A percentile compares a stretch with the other conserved stretches of the same genome.
Evolutionary conservation across 2,888 invertebrate species (phyloP).

Genomic region (Diarsia rubi): DNA sequence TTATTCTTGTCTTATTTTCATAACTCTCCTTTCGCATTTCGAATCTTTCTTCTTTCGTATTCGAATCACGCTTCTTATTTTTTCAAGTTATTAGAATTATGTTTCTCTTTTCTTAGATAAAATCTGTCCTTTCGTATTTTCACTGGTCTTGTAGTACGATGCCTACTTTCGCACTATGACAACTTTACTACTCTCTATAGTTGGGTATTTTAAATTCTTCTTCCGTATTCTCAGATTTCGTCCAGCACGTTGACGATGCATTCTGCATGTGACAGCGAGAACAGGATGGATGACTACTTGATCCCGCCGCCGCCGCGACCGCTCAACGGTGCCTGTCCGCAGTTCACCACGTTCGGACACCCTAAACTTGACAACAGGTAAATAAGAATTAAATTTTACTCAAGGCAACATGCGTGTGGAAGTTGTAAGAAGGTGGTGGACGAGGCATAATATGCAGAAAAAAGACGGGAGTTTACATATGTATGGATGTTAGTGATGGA

Average conservation of each 20-base stretch:
- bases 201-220: not conserved
- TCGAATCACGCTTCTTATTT: not conserved
- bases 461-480: not conserved
- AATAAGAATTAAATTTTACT: not conserved
- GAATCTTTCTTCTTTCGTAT: not conserved
- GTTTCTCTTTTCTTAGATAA: not conserved
- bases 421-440: not conserved
- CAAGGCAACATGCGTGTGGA: not conserved
- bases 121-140: not conserved
- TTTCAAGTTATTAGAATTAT: not conserved
- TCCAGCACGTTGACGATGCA: conserved; percentile 88
- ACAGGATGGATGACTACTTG: conserved; percentile 91
- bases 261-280: conserved; percentile 83
- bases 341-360: conserved; percentile 88
- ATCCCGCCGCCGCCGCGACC: conserved; percentile 92
- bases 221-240: conserved; percentile 77
- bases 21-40: not conserved
- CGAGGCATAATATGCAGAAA: not conserved
- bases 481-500: not conserved
- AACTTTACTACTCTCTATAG: not conserved
- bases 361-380: conserved; percentile 85
- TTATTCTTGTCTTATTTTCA: not conserved
- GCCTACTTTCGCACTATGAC: too few relatives aligned
- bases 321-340: conserved; percentile 84
- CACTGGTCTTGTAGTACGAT: not conserved